Conservation (phyloP, 2,113 vertebrate species). For the Sebastes schlegelii region DNA sequence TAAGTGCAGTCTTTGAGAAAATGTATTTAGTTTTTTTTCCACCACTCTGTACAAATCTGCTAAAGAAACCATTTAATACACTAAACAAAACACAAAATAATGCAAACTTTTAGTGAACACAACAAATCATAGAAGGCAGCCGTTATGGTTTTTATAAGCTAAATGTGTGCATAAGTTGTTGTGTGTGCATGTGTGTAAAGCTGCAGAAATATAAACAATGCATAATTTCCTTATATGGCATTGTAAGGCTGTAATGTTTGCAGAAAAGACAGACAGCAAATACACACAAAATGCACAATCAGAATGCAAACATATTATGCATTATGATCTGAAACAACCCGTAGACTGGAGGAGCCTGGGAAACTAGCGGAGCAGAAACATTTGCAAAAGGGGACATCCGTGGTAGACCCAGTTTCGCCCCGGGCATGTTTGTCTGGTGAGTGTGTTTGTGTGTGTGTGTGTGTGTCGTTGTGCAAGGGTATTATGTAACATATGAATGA, state of each 20-base stretch:
- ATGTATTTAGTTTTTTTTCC: background rate
- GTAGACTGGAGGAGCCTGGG: constrained; percentile 34
- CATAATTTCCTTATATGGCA: background rate
- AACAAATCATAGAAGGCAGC: background rate
- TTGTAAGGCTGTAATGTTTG: constrained; percentile 7
- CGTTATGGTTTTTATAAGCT: background rate
- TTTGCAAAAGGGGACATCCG: constrained; percentile 69
- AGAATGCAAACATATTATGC: constrained; percentile 14
- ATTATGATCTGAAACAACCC: constrained; percentile 5
- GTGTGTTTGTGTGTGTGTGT: constrained; percentile 35
- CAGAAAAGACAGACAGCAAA: background rate
- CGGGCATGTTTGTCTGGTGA: constrained; percentile 49
- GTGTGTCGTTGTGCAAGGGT: constrained; percentile 53
- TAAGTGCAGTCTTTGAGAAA: background rate
- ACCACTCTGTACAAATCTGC: background rate
- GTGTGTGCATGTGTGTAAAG: background rate
- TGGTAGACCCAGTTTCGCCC: constrained; percentile 61
- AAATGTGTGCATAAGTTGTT: background rate
- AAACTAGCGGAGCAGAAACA: constrained; percentile 69
- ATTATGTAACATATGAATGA: constrained; percentile 84
- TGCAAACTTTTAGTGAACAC: background rate
- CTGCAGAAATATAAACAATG: constrained; percentile 9
- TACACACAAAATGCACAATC: constrained; percentile 11
- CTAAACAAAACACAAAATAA: background rate
- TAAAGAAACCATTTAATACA: background rate